Base-by-base conservation (phyloP, 1,140 invertebrate genomes). In the Drosophila bifasciata region DNA sequence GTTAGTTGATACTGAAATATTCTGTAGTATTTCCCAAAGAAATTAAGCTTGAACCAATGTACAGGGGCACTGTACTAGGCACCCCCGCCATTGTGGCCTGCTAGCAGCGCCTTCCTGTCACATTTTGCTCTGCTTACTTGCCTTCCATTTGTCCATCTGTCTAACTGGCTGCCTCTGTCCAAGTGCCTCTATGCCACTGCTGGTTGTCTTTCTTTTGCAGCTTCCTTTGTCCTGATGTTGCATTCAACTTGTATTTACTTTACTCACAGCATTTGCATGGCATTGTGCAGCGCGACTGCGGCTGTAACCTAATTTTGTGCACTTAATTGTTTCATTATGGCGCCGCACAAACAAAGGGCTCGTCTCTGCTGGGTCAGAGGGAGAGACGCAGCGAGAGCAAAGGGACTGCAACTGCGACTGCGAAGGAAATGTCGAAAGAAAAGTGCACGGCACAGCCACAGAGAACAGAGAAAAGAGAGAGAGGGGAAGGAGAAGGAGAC, bases 311-410 rank as follows among this genome's bases (percentile, higher is more conserved):
- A 88, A 88, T 88, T 88, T 88, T 79, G 67, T 89, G 78, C 78
- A 71, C 79, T 74, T 88, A 88, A 88, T 88, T 88, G 83, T 88
- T 88, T 88, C 83, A 88, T 88, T 88, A 88, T 88, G 83, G 75
- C 75, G 81, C 74, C 81, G 74, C 81, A 88, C 88, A 74, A 88
- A 86, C 83, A 88, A 86, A 86, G 64, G 76, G 28, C 68, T 64
- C 59, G 53, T 57, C 52, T 69, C 66, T 43, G 50, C 32, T 28
- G 49, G 52, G 44, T 16, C 48, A 23, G 28, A 45, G n/a, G 45
- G 44, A 58, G 28, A 71, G 28, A 11, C 36, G 23, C 15, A 4
- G 16, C 11, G 7, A 23, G 11, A 16, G 50, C n/a, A 19, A 53
- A 25, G 17, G 57, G 51, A 64, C n/a, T n/a, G n/a, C n/a, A n/a